phyloP scores from a whole-genome alignment of 2,113 vertebrate genomes.

The Phocoena phocoena region DNA sequence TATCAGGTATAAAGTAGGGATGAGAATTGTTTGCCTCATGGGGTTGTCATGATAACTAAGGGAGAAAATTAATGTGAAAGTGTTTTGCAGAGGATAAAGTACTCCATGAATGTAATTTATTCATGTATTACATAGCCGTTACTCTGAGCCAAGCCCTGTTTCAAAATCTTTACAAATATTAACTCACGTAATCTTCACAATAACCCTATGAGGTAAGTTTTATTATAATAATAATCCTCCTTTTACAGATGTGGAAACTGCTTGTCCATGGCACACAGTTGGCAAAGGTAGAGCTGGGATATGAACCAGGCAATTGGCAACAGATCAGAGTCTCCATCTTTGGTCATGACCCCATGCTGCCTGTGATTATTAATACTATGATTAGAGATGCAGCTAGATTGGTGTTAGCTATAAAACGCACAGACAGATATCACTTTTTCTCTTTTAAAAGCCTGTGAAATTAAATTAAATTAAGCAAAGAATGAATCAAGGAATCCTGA shows the following conservation, averaged over 20 bases:
- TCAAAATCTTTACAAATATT: conserved; percentile 59
- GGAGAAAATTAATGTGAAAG: conserved; percentile 55
- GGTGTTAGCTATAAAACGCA: background rate
- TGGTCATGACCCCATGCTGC: background rate
- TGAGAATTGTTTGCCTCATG: background rate
- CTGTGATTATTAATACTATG: background rate
- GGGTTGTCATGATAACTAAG: background rate
- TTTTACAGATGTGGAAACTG: conserved; percentile 42
- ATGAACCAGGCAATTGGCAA: background rate
- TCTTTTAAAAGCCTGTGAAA: conserved; percentile 21
- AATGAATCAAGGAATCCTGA: background rate
- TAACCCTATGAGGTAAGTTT: conserved; percentile 23
- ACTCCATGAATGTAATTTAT: conserved; percentile 30
- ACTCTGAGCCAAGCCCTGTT: conserved; percentile 38
- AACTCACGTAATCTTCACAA: conserved; percentile 43
- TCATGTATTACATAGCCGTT: conserved; percentile 39
- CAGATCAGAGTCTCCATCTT: background rate
- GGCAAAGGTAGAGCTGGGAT: background rate
- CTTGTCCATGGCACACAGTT: background rate
- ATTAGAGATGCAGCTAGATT: background rate
- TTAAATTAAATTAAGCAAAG: background rate
- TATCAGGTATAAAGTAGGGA: background rate
- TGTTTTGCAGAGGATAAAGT: conserved; percentile 45
- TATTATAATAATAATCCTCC: background rate
- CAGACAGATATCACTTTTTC: background rate